These are phyloP conservation scores for Scalopus aquaticus DNA, from an alignment of 2,113 vertebrate genomes.

Conservation along the genomic window DNA sequence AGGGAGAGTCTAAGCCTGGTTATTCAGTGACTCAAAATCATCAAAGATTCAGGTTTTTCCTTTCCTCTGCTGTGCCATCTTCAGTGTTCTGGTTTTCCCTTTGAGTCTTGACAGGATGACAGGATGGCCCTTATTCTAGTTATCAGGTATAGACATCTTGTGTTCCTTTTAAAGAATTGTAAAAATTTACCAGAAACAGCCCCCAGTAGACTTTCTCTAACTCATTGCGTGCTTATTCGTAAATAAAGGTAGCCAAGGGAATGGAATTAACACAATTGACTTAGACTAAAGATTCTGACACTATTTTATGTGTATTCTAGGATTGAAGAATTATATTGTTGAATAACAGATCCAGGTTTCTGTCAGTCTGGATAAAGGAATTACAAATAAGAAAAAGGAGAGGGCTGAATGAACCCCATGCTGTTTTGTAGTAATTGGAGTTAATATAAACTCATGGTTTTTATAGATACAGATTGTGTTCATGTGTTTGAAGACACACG, in stretches of 20 bases:
- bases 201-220: not conserved
- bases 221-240: not conserved
- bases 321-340: not conserved
- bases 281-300: constrained; percentile 19
- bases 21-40: not conserved
- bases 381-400: not conserved
- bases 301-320: not conserved
- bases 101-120: not conserved
- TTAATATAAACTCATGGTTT: not conserved
- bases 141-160: not conserved
- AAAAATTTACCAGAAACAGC: not conserved
- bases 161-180: not conserved
- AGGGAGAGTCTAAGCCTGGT: not conserved
- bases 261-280: not conserved
- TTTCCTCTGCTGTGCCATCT: not conserved
- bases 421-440: not conserved
- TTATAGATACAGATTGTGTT: not conserved
- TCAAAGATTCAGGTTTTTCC: not conserved
- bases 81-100: not conserved
- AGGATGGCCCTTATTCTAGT: not conserved
- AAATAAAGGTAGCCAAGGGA: not conserved
- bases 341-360: not conserved
- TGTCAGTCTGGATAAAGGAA: not conserved
- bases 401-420: not conserved
- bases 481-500: not conserved